A percentile compares a stretch with the other conserved stretches of the same genome.
These are phyloP conservation scores for Elgaria multicarinata DNA, from an alignment of 2,113 vertebrate genomes.

Conservation along the genomic window DNA sequence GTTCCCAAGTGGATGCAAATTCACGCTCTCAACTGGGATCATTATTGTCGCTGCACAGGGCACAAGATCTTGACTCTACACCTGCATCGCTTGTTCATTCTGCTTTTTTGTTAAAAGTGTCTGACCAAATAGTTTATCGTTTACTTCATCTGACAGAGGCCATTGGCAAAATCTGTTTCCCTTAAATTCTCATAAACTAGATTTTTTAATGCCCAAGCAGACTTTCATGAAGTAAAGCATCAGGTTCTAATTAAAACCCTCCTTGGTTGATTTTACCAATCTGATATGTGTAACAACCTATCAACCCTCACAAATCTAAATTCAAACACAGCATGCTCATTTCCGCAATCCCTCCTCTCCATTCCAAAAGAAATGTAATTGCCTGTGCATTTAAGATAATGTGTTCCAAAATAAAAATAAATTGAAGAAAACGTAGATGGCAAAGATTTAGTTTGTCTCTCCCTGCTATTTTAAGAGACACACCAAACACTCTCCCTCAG, in stretches of 20 bases:
- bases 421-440: slow-evolving; percentile 34
- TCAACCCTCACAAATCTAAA: slow-evolving; percentile 68
- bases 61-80: slow-evolving; percentile 17
- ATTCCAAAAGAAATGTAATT: slow-evolving; percentile 51
- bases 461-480: slow-evolving; percentile 30
- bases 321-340: slow-evolving; percentile 66
- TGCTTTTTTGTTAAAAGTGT: slow-evolving; percentile 13
- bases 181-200: slow-evolving; percentile 63
- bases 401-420: slow-evolving; percentile 60
- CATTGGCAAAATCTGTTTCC: slow-evolving; percentile 47
- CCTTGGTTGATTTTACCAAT: slow-evolving; percentile 60
- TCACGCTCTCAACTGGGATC: background rate
- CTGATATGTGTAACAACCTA: slow-evolving; percentile 70
- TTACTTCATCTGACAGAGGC: slow-evolving; percentile 45
- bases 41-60: background rate
- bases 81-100: slow-evolving; percentile 40
- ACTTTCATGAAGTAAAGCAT: slow-evolving; percentile 61
- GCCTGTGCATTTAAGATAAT: slow-evolving; percentile 38
- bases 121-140: slow-evolving; percentile 32
- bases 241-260: slow-evolving; percentile 73
- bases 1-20: background rate
- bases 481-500: slow-evolving; percentile 8
- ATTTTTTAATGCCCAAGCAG: slow-evolving; percentile 34
- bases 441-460: slow-evolving; percentile 32
- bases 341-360: slow-evolving; percentile 59